A percentile compares a stretch with the other conserved stretches of the same genome.
Evolutionary conservation across 2,888 invertebrate genomes (phyloP).

Genomic region (Arctia plantaginis): DNA sequence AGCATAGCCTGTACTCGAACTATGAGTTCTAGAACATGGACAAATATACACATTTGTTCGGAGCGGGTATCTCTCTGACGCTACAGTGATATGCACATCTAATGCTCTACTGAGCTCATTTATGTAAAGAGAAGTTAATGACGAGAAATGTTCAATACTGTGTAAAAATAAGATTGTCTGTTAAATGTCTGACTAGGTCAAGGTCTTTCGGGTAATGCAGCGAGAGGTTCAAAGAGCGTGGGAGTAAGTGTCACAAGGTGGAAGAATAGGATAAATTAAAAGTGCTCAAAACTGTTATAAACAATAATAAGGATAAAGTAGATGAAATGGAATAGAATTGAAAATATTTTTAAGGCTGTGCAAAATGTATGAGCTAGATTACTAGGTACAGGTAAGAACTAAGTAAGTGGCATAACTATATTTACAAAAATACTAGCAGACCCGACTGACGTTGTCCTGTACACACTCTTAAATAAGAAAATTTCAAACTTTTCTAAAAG

Average conservation of each 20-base stretch:
- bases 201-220: not conserved
- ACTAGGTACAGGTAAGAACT: too few relatives aligned
- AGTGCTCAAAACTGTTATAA: not conserved
- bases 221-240: conserved; percentile 4
- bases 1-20: not conserved
- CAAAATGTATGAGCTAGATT: too few relatives aligned
- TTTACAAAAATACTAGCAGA: too few relatives aligned
- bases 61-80: not conserved
- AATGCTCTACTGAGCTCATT: not conserved
- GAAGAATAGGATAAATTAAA: not conserved
- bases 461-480: too few relatives aligned
- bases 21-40: not conserved
- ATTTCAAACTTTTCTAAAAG: too few relatives aligned
- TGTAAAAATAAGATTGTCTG: not conserved
- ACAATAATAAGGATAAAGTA: not conserved
- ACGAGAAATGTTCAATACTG: not conserved
- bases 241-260: not conserved
- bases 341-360: too few relatives aligned
- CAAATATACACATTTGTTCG: too few relatives aligned
- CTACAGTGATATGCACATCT: not conserved
- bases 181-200: not conserved
- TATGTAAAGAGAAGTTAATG: not conserved
- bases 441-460: too few relatives aligned
- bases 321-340: not conserved
- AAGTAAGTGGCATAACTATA: too few relatives aligned